phyloP scores from a whole-genome alignment of 1,140 invertebrate genomes.

The Sesamia nonagrioides region DNA sequence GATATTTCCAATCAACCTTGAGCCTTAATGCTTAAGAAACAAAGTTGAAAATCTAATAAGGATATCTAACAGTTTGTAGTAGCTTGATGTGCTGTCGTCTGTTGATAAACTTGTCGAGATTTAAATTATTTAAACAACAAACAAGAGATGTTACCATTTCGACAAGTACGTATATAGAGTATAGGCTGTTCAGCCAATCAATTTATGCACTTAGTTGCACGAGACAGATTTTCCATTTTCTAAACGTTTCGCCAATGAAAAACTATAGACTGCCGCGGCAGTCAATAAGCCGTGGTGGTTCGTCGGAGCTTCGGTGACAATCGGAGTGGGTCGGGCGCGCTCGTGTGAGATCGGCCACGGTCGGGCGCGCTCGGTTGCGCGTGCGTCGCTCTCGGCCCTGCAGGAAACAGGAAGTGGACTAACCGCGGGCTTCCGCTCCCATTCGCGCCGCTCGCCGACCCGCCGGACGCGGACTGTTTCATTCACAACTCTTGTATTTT shows the following conservation, averaged over 20 bases:
- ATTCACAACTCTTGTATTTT: constrained; percentile 75
- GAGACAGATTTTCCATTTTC: constrained; percentile 47
- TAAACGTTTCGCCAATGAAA: constrained; percentile 40
- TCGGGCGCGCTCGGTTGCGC: constrained; percentile 78
- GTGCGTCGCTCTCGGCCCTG: constrained; percentile 75
- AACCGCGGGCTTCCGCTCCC: constrained; percentile 86
- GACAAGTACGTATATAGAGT: constrained; percentile 38
- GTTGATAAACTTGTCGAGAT: constrained; percentile 6
- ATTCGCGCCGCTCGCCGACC: constrained; percentile 75
- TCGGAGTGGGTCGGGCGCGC: constrained; percentile 41
- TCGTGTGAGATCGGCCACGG: constrained; percentile 62
- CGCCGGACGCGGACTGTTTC: constrained; percentile 79
- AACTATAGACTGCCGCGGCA: constrained; percentile 15
- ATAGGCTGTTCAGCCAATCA: constrained; percentile 1
- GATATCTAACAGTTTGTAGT: too few relatives aligned
- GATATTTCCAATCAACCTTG: too few relatives aligned
- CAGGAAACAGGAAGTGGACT: constrained; percentile 87
- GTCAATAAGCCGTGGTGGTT: neutral
- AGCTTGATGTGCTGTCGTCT: too few relatives aligned
- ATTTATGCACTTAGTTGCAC: constrained; percentile 18
- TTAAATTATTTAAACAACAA: constrained; percentile 22
- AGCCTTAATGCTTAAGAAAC: too few relatives aligned
- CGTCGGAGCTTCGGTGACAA: constrained; percentile 4
- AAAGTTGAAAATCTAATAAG: too few relatives aligned
- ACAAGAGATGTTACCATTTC: constrained; percentile 20